phyloP scores from a whole-genome alignment of 2,797 vertebrate genomes.

The Rousettus madagascariensis region DNA sequence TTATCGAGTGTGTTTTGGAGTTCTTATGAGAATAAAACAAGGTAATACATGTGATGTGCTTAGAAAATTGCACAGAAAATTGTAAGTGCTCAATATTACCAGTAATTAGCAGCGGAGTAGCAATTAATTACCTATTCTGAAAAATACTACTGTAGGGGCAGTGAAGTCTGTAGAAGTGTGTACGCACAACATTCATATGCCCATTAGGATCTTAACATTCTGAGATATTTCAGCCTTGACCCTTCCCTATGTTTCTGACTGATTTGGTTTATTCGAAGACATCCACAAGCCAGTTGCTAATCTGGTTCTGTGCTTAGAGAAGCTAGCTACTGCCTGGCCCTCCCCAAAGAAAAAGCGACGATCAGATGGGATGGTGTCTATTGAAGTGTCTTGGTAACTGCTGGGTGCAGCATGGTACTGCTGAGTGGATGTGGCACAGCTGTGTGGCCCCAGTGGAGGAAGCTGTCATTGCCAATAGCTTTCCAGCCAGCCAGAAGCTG shows the following conservation, averaged over 20 bases:
- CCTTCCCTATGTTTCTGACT: neutral
- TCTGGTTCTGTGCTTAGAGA: neutral
- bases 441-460: neutral
- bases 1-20: neutral
- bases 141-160: neutral
- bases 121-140: neutral
- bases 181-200: neutral
- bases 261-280: neutral
- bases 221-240: neutral
- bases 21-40: conserved; percentile 9
- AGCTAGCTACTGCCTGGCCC: neutral
- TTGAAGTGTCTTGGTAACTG: no score
- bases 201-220: neutral
- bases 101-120: neutral
- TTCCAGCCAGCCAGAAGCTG: neutral
- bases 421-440: neutral
- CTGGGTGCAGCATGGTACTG: neutral
- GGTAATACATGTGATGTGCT: neutral
- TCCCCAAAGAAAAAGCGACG: neutral
- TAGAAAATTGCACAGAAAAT: neutral
- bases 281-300: neutral
- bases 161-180: neutral
- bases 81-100: neutral
- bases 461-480: neutral
- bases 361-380: neutral